Evolutionary conservation across 2,888 invertebrate genomes (phyloP), one percentile per base, ranked within the genome.

Genomic region (Eupelmus urozonus): DNA sequence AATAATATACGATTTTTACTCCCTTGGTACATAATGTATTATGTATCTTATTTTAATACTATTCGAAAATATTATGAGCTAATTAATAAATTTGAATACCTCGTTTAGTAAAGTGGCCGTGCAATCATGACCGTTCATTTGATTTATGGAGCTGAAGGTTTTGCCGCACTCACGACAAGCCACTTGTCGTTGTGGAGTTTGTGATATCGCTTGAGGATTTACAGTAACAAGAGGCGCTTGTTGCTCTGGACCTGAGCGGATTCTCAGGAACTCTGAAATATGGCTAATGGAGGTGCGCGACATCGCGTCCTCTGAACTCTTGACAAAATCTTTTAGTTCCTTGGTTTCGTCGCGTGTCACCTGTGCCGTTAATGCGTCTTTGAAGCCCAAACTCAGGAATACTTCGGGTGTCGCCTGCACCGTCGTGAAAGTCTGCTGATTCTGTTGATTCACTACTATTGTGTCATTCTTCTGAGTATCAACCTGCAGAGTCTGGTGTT

Each of bases 91-190:
- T n/a, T 63, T 45, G 3, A 42, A 59, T 79, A 81, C 88, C 49
- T 89, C 89, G 63, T 82, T 87, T 3, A 83, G 82, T 25, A 85
- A 57, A 11, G 79, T 34, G 13, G 85, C 72, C 3, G 84, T 84
- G 66, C 88, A 89, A 55, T 76, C 85, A 70, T 90, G 90, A 11
- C 77, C 83, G 70, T 87, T 87, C 76, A 89, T 82, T 74, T 87
- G 87, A 76, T 84, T 87, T 2, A 86, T 67, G 0, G 86, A 83
- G 0, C 83, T 80, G 76, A 89, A 90, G 0, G 80, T 84, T 81
- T 90, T 90, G 4, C 89, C 89, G 71, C 90, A 90, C 23, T 90
- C 89, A n/a, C 88, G 84, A 77, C 90, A 90, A 20, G 81, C 82
- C 0, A 81, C 71, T 34, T 82, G 85, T 40, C 86, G 83, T 13